Conservation (phyloP, 1,140 invertebrate species). For the Battus philenor region DNA sequence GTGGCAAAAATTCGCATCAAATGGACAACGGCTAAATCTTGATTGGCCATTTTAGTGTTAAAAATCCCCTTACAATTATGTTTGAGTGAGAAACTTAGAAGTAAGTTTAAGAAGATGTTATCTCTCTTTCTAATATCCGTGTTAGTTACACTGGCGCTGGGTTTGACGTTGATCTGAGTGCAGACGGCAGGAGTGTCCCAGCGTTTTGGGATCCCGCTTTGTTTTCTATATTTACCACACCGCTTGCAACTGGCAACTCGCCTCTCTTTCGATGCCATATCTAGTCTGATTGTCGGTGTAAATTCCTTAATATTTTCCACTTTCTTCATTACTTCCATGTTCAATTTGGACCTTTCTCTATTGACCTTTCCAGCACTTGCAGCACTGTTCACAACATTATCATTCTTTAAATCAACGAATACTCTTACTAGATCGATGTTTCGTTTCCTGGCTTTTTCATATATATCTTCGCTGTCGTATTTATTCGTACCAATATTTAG, state of each 20-base stretch:
- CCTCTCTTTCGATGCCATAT: slow-evolving; percentile 46
- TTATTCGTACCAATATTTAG: slow-evolving; percentile 51
- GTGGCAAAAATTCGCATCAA: slow-evolving; percentile 44
- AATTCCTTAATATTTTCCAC: slow-evolving; percentile 14
- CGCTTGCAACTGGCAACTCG: slow-evolving; percentile 43
- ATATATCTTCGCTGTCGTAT: slow-evolving; percentile 27
- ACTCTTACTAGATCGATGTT: neutral
- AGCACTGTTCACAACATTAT: slow-evolving; percentile 2
- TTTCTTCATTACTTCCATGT: slow-evolving; percentile 27
- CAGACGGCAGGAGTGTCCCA: slow-evolving; percentile 32
- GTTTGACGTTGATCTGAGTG: slow-evolving; percentile 44
- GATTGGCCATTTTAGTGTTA: slow-evolving; percentile 59
- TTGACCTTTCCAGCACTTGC: slow-evolving; percentile 1
- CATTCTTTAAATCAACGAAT: slow-evolving; percentile 9
- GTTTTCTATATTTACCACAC: slow-evolving; percentile 60
- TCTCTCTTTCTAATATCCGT: slow-evolving; percentile 38
- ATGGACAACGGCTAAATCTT: slow-evolving; percentile 50
- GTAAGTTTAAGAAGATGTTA: slow-evolving; percentile 41
- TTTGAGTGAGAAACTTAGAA: slow-evolving; percentile 54
- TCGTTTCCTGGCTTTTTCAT: neutral
- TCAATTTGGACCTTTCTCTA: slow-evolving; percentile 17
- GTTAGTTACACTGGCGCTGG: slow-evolving; percentile 35
- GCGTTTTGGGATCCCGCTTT: slow-evolving; percentile 36
- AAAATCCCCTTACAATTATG: slow-evolving; percentile 59
- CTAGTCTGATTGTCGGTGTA: slow-evolving; percentile 52